Evolutionary conservation across 2,797 vertebrate species (phyloP), one percentile per base, ranked within the genome.

Genomic region (Gymnocypris eckloni): DNA sequence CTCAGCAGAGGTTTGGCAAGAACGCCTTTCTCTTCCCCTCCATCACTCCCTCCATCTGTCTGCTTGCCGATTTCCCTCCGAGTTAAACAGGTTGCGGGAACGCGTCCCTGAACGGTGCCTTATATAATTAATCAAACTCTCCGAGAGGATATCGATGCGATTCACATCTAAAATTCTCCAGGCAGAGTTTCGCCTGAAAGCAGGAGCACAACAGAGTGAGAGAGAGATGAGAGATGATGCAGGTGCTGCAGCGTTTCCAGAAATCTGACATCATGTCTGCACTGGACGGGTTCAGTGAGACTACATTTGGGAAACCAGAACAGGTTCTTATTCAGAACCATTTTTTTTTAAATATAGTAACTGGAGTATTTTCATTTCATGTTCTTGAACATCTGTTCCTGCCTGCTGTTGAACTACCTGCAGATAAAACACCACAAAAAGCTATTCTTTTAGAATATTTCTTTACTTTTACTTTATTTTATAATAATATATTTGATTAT

Each of bases 71-170:
- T 70, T 85, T 90, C 76, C 83, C 90, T 84, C 81, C 33, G 87
- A 88, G 82, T 89, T 50, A 90, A 89, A 90, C 88, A 86, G 82
- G 88, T 85, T 88, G 87, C 89, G 83, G 84, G 84, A 88, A 86
- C 41, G 77, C 84, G 70, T 87, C 86, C 90, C 90, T 85, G 82
- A 87, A 76, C 56, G 82, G 82, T 81, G 89, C 84, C 85, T 91
- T 89, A 86, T 91, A 84, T 84, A 87, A 92, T 91, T 89, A 92
- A 92, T 91, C 87, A 89, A 86, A 84, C 82, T 89, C 84, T 75
- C 89, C 13, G 67, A 50, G 72, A 87, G 81, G 81, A 88, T 85
- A 89, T 85, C 67, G 88, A 88, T 81, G 83, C 50, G 83, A 85
- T 83, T 85, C 85, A 85, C 83, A 84, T 85, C 84, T 86, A 85